phyloP scores from a whole-genome alignment of 2,797 vertebrate species.

The Melanogrammus aeglefinus region DNA sequence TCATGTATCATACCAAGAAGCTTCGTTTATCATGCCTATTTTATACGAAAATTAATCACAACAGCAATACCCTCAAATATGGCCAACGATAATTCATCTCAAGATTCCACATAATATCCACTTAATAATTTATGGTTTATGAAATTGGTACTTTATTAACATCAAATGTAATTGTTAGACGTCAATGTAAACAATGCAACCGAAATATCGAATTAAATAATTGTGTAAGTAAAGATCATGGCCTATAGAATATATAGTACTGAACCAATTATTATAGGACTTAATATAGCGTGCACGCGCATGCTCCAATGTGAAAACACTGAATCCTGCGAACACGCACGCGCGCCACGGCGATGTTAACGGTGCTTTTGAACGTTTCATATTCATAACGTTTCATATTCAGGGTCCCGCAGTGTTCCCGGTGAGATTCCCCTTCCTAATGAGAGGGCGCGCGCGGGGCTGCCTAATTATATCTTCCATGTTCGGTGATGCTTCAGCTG shows the following conservation, averaged over 20 bases:
- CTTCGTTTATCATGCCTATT: too few species aligned
- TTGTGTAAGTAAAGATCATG: neutral
- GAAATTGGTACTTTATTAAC: neutral
- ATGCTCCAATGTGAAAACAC: too few species aligned
- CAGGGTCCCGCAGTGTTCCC: neutral
- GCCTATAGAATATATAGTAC: neutral
- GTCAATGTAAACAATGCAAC: neutral
- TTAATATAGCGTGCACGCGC: neutral
- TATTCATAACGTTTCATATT: neutral
- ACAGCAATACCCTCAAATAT: neutral
- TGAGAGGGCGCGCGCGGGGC: constrained; percentile 20
- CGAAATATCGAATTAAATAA: neutral
- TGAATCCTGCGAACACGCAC: too few species aligned
- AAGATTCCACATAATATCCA: too few species aligned
- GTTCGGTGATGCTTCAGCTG: constrained; percentile 34
- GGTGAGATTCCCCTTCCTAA: constrained; percentile 27
- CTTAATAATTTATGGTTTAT: neutral
- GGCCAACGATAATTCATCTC: too few species aligned
- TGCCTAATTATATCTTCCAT: constrained; percentile 50
- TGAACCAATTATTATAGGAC: neutral
- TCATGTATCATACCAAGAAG: neutral
- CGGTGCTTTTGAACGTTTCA: neutral
- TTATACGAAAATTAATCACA: neutral
- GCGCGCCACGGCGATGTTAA: neutral
- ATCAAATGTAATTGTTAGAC: neutral